These are phyloP conservation scores for Anagyrus pseudococci DNA, from an alignment of 2,888 invertebrate species.

Conservation along the genomic window DNA sequence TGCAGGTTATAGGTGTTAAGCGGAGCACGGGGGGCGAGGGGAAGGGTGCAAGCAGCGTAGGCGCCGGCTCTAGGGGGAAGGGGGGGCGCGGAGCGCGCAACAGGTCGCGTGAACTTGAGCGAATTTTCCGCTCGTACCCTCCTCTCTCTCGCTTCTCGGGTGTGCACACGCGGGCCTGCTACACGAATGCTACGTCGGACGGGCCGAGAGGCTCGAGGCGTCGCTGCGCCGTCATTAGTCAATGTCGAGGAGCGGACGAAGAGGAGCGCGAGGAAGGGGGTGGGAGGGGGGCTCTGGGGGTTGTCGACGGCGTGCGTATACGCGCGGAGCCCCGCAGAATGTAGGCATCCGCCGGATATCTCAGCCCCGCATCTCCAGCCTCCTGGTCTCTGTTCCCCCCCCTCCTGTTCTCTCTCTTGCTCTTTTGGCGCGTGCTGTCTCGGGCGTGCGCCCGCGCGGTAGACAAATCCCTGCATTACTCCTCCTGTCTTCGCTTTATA, in stretches of 20 bases:
- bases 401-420: too few relatives aligned
- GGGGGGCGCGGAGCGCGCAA: conserved; percentile 55
- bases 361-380: conserved; percentile 47
- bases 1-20: conserved; percentile 62
- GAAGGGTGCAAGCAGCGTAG: conserved; percentile 58
- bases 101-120: conserved; percentile 63
- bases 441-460: too few relatives aligned
- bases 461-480: conserved; percentile 48
- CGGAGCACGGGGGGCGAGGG: conserved; percentile 23
- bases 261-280: neutral
- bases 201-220: conserved; percentile 42
- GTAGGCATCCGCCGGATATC: conserved; percentile 54
- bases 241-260: conserved; percentile 57
- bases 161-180: conserved; percentile 8
- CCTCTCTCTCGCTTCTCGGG: conserved; percentile 36
- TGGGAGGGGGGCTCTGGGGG: neutral
- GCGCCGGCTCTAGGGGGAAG: too few relatives aligned
- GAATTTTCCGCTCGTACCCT: conserved; percentile 58
- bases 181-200: neutral
- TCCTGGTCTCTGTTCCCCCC: neutral
- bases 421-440: too few relatives aligned
- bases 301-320: conserved; percentile 39
- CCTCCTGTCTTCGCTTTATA: conserved; percentile 35
- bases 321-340: conserved; percentile 51
- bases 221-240: conserved; percentile 61